Percentiles rank a stretch among this genome's conserved stretches.
phyloP scores from a whole-genome alignment of 1,140 invertebrate species.

The Harpegnathos saltator region DNA sequence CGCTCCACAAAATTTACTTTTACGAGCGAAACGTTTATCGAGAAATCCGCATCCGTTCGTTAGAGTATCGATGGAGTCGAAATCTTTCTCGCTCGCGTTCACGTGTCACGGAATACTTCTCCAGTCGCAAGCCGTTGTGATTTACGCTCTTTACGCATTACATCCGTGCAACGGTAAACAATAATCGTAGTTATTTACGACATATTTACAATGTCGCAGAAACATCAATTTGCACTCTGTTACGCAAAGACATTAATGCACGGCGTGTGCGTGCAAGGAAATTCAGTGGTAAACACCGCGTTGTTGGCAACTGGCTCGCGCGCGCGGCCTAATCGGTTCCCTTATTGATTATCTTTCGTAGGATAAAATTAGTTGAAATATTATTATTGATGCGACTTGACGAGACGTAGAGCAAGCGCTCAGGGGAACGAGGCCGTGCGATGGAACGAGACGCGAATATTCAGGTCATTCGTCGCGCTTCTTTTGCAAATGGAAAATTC shows the following conservation, averaged over 20 bases:
- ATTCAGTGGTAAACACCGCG: too few species aligned
- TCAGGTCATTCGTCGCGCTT: constrained; percentile 46
- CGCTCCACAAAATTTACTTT: constrained; percentile 36
- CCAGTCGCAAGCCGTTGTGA: background rate
- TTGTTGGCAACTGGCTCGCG: background rate
- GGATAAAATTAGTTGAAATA: constrained; percentile 1
- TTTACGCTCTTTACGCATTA: background rate
- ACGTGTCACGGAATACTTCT: constrained; percentile 9
- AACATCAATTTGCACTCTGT: too few species aligned
- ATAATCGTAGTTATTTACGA: too few species aligned
- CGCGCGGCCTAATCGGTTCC: background rate
- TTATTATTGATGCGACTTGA: background rate
- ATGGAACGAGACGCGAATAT: constrained; percentile 31
- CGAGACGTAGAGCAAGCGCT: background rate
- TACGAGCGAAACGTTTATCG: constrained; percentile 28
- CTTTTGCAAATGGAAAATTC: constrained; percentile 58
- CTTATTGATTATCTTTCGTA: background rate
- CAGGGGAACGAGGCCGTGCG: constrained; percentile 6
- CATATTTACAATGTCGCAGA: too few species aligned
- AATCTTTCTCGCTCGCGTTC: background rate
- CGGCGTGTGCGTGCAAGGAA: too few species aligned
- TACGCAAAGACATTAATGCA: too few species aligned
- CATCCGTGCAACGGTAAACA: too few species aligned
- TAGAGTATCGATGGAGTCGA: background rate
- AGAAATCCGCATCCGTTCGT: constrained; percentile 37